Conservation (phyloP, 1,140 invertebrate genomes). For the Drosophila fuyamai region DNA sequence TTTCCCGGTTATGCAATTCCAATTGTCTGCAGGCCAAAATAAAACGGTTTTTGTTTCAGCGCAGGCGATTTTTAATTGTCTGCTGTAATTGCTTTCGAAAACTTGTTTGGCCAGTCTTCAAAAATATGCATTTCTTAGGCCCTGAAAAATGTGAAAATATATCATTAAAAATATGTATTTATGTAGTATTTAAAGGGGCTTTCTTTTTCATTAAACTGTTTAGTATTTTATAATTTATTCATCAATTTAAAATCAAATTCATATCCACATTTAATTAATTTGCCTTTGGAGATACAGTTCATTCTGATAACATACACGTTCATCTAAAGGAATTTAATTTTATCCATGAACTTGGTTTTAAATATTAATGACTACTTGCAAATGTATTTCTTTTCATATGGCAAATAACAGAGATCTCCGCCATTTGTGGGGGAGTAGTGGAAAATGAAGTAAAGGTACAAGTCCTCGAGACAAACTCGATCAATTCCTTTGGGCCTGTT, state of each 20-base stretch:
- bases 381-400: too few relatives aligned
- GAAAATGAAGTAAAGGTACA: background rate
- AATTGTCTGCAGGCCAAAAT: conserved; percentile 2
- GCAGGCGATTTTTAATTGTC: conserved; percentile 9
- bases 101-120: background rate
- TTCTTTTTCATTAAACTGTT: too few relatives aligned
- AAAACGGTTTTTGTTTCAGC: conserved; percentile 2
- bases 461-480: conserved; percentile 15
- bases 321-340: too few relatives aligned
- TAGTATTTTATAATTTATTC: too few relatives aligned
- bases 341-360: too few relatives aligned
- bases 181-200: too few relatives aligned
- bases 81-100: conserved; percentile 11
- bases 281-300: too few relatives aligned
- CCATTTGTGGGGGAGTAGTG: background rate
- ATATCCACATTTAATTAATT: too few relatives aligned
- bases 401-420: background rate
- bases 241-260: too few relatives aligned
- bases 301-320: too few relatives aligned
- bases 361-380: too few relatives aligned
- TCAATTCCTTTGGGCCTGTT: conserved; percentile 22
- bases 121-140: background rate
- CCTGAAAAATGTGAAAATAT: background rate
- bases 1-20: conserved; percentile 20
- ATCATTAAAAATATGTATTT: background rate